Evolutionary conservation across 2,113 vertebrate species (phyloP), one percentile per base, ranked within the genome.

Genomic region (Argyrosomus japonicus): DNA sequence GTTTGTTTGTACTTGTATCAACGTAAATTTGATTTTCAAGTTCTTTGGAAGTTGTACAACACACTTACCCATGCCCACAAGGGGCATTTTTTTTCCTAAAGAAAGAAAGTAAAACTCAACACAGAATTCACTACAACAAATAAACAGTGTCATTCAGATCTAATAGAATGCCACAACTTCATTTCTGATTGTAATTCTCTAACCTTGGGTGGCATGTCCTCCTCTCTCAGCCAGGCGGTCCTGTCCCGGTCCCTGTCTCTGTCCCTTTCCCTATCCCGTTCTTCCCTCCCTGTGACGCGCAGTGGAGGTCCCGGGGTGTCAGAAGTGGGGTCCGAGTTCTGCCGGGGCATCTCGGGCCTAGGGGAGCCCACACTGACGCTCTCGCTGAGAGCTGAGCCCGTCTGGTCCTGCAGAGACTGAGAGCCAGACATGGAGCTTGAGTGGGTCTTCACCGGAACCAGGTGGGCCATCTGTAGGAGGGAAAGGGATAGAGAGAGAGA

Each of bases 261-360:
- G 92, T 97, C 95, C 88, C 96, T 91, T 88, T 96, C 95, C 95
- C 97, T 96, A 73, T 98, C 95, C 94, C 97, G 96, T 82, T 98
- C 97, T 23, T 95, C 95, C 36, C 93, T 93, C 74, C 86, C 81
- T 10, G 80, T 2, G 87, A 95, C 78, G 68, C 96, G 95, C 74
- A 95, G 94, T 19, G 97, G 96, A 73, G 96, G 95, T 88, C 96
- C 95, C 25, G 97, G 97, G 68, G 96, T 97, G 93, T 99, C 97
- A 21, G 98, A 98, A 50, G 97, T 98, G 90, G 97, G 98, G 92
- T 99, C 98, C 0, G 97, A 98, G 95, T 99, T 99, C 94, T 99
- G 98, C 60, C 97, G 97, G 40, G 97, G 97, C 96, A 99, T 97
- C 91, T 98, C 97, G 1, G 95, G 95, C 57, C 97, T 96, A 53